Evolutionary conservation across 2,113 vertebrate species (phyloP).

Genomic region (Chlamydotis undulata): DNA sequence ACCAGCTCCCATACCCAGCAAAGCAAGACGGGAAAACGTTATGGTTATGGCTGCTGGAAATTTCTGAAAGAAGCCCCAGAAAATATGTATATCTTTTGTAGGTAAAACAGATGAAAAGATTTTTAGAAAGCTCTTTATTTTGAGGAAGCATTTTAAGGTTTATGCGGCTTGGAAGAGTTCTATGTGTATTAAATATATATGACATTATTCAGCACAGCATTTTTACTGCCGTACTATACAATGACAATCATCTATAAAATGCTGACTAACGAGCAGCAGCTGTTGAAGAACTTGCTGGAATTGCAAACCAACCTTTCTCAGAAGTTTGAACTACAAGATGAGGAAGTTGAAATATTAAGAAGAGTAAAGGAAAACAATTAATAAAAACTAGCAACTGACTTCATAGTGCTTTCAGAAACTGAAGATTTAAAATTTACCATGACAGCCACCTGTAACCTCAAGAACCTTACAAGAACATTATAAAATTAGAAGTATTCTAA

Average conservation of each 20-base stretch:
- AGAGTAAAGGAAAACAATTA: conserved; percentile 19
- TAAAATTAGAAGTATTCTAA: conserved; percentile 18
- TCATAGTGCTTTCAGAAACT: neutral
- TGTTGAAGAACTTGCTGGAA: conserved; percentile 35
- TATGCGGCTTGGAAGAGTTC: neutral
- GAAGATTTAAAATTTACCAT: neutral
- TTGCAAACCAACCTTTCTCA: conserved; percentile 20
- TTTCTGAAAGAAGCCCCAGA: neutral
- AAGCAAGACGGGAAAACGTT: neutral
- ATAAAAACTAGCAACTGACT: conserved; percentile 11
- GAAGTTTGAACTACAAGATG: neutral
- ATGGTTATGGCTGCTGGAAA: rapidly evolving
- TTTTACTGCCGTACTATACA: neutral
- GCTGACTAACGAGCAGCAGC: conserved; percentile 46
- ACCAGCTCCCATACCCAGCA: neutral
- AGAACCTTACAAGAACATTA: neutral
- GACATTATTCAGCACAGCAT: neutral
- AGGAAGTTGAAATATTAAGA: conserved; percentile 33
- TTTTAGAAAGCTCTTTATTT: conserved; percentile 5
- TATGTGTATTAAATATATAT: conserved; percentile 55
- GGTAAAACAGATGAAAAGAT: neutral
- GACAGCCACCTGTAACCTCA: neutral
- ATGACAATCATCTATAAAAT: conserved; percentile 20
- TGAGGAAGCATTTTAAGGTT: neutral
- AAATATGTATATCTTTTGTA: neutral